Percentiles rank a stretch among this genome's conserved stretches.
These are phyloP conservation scores for Flexamia atlantica DNA, from an alignment of 2,888 invertebrate genomes.

Conservation along the genomic window DNA sequence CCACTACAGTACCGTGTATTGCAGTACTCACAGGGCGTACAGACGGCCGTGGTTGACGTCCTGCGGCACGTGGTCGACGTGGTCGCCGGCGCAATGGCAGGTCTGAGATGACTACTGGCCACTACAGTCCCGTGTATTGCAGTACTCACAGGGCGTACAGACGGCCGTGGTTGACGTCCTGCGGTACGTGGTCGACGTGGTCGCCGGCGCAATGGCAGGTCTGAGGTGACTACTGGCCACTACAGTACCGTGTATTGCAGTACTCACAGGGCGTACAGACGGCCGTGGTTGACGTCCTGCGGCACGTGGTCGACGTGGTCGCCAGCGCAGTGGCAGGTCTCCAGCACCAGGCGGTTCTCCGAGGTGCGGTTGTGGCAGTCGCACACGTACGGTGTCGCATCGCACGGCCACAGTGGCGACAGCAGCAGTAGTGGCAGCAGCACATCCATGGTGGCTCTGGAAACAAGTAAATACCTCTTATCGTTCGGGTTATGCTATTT, in stretches of 20 bases:
- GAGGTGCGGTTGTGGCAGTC: conserved; percentile 7
- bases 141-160: conserved; percentile 62
- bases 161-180: conserved; percentile 54
- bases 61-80: conserved; percentile 29
- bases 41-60: conserved; percentile 58
- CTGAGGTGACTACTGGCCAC: neutral
- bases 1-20: conserved; percentile 30
- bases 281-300: conserved; percentile 52
- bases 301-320: conserved; percentile 25
- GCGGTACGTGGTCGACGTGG: conserved; percentile 21
- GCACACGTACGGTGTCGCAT: neutral
- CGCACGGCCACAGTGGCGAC: conserved; percentile 3
- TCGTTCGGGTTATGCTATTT: too few species aligned
- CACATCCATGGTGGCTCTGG: neutral
- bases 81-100: neutral
- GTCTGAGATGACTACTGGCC: neutral
- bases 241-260: neutral
- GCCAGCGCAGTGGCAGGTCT: conserved; percentile 57
- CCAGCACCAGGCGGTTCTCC: conserved; percentile 18
- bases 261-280: conserved; percentile 62
- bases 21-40: conserved; percentile 41
- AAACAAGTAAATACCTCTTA: too few species aligned
- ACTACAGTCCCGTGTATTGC: neutral
- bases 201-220: conserved; percentile 55
- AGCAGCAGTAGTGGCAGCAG: neutral